Percentiles rank a stretch among this genome's conserved stretches.
These are phyloP conservation scores for Thecophora atra DNA, from an alignment of 2,888 invertebrate genomes.

Conservation along the genomic window DNA sequence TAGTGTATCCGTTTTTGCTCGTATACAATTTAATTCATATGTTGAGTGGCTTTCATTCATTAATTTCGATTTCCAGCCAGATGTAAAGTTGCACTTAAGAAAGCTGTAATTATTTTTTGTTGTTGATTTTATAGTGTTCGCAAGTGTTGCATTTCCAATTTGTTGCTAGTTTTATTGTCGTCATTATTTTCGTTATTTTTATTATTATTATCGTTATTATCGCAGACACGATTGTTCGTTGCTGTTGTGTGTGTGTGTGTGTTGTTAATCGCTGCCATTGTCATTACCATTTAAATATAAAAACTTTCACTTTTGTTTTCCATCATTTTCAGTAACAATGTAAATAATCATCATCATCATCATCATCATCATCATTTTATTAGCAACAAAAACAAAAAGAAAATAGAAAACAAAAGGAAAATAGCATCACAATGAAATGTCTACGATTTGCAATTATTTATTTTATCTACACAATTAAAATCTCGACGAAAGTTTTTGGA, in stretches of 20 bases:
- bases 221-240: neutral
- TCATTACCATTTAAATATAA: slow-evolving; percentile 13
- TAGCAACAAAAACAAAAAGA: neutral
- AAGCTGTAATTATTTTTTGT: slow-evolving; percentile 17
- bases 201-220: neutral
- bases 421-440: neutral
- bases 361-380: neutral
- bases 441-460: neutral
- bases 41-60: neutral
- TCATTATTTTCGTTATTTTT: neutral
- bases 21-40: neutral
- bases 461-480: neutral
- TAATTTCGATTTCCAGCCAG: neutral
- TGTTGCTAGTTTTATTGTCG: neutral
- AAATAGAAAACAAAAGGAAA: too few species aligned
- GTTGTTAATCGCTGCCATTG: neutral
- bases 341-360: neutral
- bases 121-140: too few species aligned
- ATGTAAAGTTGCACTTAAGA: too few species aligned
- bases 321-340: neutral
- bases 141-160: neutral
- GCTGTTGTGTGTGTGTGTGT: neutral
- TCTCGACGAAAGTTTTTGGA: neutral
- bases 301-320: slow-evolving; percentile 25
- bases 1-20: too few species aligned